These are phyloP conservation scores for Prunella himalayana DNA, from an alignment of 2,113 vertebrate genomes.

Conservation along the genomic window DNA sequence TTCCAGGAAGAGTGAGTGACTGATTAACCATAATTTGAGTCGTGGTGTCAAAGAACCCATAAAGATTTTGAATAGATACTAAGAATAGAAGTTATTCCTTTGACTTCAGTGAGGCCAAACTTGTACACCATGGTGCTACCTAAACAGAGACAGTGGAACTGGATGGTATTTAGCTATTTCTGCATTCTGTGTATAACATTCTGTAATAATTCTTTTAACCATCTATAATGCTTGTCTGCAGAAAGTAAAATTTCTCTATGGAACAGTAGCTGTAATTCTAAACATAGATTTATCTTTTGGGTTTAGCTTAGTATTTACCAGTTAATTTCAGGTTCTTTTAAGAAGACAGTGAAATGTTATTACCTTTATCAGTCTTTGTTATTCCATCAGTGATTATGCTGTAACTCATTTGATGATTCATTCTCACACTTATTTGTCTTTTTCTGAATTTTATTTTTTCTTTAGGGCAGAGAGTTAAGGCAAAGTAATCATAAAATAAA, in stretches of 20 bases:
- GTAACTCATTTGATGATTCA: neutral
- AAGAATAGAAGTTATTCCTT: neutral
- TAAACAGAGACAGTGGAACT: neutral
- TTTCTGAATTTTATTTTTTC: neutral
- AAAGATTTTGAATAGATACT: neutral
- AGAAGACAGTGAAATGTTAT: neutral
- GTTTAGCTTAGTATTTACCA: slow-evolving; percentile 17
- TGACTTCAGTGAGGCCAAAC: neutral
- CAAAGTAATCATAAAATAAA: slow-evolving; percentile 36
- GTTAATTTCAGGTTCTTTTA: slow-evolving; percentile 25
- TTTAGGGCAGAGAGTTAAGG: neutral
- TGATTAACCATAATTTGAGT: neutral
- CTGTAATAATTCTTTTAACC: neutral
- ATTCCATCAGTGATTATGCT: neutral
- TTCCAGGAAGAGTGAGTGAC: neutral
- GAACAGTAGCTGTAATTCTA: neutral
- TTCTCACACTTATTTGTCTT: neutral
- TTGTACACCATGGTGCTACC: neutral
- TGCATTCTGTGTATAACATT: neutral
- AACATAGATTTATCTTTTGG: neutral
- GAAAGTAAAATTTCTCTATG: neutral
- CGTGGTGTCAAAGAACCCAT: neutral
- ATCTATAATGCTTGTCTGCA: neutral
- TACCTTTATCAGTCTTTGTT: slow-evolving; percentile 13
- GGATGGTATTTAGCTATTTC: neutral